Percentiles rank a stretch among this genome's conserved stretches.
phyloP scores from a whole-genome alignment of 2,888 invertebrate species.

The Laothoe populi region DNA sequence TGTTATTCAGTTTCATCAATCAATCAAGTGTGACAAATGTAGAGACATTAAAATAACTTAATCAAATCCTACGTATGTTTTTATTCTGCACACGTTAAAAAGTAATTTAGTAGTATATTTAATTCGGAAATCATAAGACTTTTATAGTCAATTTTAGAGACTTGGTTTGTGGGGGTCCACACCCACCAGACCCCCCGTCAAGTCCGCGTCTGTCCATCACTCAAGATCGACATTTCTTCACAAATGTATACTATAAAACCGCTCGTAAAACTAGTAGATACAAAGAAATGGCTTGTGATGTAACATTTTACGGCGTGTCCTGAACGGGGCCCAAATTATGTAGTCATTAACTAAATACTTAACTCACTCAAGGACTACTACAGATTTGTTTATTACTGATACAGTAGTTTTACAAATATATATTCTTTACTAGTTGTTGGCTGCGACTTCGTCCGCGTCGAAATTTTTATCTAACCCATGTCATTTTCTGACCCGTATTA shows the following conservation, averaged over 20 bases:
- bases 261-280: conserved; percentile 33
- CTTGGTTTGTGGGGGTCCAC: background rate
- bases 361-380: background rate
- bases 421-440: background rate
- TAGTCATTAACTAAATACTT: conserved; percentile 24
- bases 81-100: background rate
- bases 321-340: conserved; percentile 14
- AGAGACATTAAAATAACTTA: no score
- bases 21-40: no score
- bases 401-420: background rate
- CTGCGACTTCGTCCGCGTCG: no score
- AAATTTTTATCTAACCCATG: no score
- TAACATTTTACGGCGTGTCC: conserved; percentile 20
- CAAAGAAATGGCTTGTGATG: conserved; percentile 36
- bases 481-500: no score
- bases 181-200: conserved; percentile 13
- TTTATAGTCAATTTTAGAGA: background rate
- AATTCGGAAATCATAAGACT: background rate
- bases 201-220: conserved; percentile 23
- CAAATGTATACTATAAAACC: conserved; percentile 35
- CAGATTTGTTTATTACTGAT: background rate
- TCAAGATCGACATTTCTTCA: conserved; percentile 26
- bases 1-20: no score
- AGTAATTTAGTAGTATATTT: background rate
- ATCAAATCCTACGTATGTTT: no score